Conservation (phyloP, 2,888 invertebrate species). For the Monoplex corrugatus region DNA sequence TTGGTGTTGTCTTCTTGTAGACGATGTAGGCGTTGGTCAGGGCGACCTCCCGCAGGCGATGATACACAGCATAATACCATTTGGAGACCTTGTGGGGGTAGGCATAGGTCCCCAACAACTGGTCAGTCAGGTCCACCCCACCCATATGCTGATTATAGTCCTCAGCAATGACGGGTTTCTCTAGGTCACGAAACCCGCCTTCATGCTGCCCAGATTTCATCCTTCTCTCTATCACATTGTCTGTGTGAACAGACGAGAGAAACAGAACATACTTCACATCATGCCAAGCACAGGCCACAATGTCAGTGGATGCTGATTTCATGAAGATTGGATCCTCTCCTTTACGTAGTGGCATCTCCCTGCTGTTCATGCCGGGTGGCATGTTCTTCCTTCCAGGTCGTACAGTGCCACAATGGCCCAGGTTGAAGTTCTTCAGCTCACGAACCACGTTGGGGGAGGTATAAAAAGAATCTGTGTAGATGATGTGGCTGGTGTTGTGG, state of each 20-base stretch:
- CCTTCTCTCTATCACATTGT: slow-evolving; percentile 37
- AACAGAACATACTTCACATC: slow-evolving; percentile 58
- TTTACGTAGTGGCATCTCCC: slow-evolving; percentile 49
- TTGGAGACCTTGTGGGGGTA: slow-evolving; percentile 53
- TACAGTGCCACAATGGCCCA: slow-evolving; percentile 50
- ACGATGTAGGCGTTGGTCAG: slow-evolving; percentile 59
- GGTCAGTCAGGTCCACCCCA: slow-evolving; percentile 56
- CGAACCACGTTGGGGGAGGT: slow-evolving; percentile 13
- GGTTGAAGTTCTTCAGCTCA: background rate
- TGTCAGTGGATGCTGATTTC: slow-evolving; percentile 40
- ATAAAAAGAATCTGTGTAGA: slow-evolving; percentile 35
- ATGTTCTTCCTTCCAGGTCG: slow-evolving; percentile 53
- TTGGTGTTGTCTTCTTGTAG: slow-evolving; percentile 25
- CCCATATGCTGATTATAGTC: slow-evolving; percentile 56
- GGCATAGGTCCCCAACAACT: slow-evolving; percentile 49
- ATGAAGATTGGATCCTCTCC: slow-evolving; percentile 61
- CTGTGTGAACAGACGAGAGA: slow-evolving; percentile 41
- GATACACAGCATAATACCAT: slow-evolving; percentile 55
- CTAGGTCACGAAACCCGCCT: slow-evolving; percentile 37
- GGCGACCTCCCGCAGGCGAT: slow-evolving; percentile 54
- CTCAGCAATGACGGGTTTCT: slow-evolving; percentile 51
- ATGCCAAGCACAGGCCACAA: slow-evolving; percentile 60
- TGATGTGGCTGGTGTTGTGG: slow-evolving; percentile 33
- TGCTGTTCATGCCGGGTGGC: slow-evolving; percentile 52
- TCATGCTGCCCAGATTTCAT: slow-evolving; percentile 34